Conservation (phyloP, 2,888 invertebrate species). For the Liopterus haemorrhoidalis region DNA sequence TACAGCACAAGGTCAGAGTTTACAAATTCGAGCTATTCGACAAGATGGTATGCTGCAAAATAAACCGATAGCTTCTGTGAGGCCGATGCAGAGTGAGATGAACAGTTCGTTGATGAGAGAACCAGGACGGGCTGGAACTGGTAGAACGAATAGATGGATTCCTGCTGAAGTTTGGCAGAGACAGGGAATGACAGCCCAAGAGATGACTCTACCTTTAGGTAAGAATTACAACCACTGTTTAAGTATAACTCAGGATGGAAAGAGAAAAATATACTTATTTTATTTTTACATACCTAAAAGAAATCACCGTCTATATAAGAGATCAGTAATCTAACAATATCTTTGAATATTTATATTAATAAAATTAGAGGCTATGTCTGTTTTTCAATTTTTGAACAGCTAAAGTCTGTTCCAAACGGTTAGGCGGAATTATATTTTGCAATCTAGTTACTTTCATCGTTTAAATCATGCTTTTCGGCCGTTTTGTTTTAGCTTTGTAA, state of each 20-base stretch:
- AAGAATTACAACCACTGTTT: conserved; percentile 29
- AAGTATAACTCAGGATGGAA: conserved; percentile 4
- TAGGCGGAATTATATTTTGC: too few species aligned
- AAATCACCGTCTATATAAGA: too few species aligned
- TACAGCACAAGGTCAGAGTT: conserved; percentile 18
- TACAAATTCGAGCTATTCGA: conserved; percentile 19
- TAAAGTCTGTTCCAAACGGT: too few species aligned
- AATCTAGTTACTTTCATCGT: too few species aligned
- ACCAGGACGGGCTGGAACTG: conserved; percentile 34
- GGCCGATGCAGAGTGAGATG: conserved; percentile 72
- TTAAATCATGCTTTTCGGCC: too few species aligned
- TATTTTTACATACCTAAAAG: too few species aligned
- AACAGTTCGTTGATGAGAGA: conserved; percentile 39
- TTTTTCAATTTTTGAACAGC: not conserved
- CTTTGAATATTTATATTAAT: too few species aligned
- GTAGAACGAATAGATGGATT: conserved; percentile 59
- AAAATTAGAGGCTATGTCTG: not conserved
- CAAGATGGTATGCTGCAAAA: conserved; percentile 16
- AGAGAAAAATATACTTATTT: too few species aligned
- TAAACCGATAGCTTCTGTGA: conserved; percentile 55
- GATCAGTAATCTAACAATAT: too few species aligned
- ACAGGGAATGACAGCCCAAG: conserved; percentile 92
- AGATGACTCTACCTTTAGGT: conserved; percentile 86
- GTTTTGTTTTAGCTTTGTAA: too few species aligned
- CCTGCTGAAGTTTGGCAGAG: conserved; percentile 87